Conservation (phyloP, 2,888 invertebrate genomes). For the Tetanocera ferruginea region DNA sequence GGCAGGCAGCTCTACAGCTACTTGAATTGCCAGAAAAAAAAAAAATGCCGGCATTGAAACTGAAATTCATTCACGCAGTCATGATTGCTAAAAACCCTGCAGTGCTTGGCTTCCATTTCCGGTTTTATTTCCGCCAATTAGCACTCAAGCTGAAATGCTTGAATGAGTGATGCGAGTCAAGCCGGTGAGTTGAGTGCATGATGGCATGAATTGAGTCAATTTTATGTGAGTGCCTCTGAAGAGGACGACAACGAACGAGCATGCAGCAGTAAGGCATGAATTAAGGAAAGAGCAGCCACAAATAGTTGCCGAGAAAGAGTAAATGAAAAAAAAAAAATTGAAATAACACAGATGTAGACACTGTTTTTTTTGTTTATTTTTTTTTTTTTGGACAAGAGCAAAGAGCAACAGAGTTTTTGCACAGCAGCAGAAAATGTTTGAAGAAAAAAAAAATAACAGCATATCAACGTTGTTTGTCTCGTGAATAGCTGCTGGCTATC, state of each 20-base stretch:
- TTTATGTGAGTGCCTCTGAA: not conserved
- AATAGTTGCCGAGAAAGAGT: not conserved
- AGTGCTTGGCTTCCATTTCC: slow-evolving; percentile 7
- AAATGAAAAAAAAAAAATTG: not conserved
- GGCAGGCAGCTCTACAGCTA: too few species aligned
- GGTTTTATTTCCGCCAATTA: slow-evolving; percentile 33
- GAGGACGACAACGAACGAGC: not conserved
- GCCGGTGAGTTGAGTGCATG: not conserved
- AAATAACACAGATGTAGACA: not conserved
- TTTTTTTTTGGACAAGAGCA: too few species aligned
- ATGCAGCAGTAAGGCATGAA: not conserved
- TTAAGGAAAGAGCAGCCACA: not conserved
- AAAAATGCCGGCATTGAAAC: not conserved
- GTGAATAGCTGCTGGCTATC: too few species aligned
- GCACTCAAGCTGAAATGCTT: slow-evolving; percentile 21
- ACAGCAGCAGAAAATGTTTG: not conserved
- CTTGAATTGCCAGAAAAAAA: too few species aligned
- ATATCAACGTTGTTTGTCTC: too few species aligned
- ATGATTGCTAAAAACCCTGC: not conserved
- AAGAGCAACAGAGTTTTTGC: too few species aligned
- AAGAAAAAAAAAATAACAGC: not conserved
- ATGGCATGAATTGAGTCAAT: not conserved
- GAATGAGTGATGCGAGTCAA: not conserved
- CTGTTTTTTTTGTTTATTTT: too few species aligned
- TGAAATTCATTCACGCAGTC: not conserved